Evolutionary conservation across 2,888 invertebrate species (phyloP).

Genomic region (Amorpha juglandis): DNA sequence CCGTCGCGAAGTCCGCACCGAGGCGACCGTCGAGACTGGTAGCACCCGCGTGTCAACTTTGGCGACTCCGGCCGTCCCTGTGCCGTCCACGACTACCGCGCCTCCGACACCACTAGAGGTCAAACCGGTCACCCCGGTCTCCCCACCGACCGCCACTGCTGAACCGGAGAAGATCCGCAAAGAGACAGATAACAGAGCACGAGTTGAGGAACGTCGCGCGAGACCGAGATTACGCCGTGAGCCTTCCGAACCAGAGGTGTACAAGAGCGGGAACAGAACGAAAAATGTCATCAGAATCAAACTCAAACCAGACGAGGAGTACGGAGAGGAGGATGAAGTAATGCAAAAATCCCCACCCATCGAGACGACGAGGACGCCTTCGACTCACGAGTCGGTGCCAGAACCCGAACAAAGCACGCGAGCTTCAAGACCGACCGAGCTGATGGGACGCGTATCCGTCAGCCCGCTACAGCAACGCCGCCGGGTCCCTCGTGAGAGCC

Average conservation of each 20-base stretch:
- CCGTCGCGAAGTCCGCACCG: conserved; percentile 15
- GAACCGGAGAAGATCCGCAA: conserved; percentile 64
- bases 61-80: conserved; percentile 28
- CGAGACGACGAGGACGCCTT: conserved; percentile 53
- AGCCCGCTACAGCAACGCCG: conserved; percentile 41
- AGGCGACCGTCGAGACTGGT: conserved; percentile 29
- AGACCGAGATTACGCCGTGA: conserved; percentile 61
- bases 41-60: conserved; percentile 35
- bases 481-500: conserved; percentile 51
- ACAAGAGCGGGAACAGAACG: conserved; percentile 59
- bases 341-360: conserved; percentile 33
- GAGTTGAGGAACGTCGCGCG: conserved; percentile 61
- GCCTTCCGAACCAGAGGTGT: conserved; percentile 68
- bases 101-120: conserved; percentile 35
- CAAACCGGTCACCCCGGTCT: conserved; percentile 32
- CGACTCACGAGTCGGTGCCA: conserved; percentile 84
- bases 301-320: conserved; percentile 90
- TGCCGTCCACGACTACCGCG: conserved; percentile 36
- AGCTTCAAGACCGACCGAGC: conserved; percentile 68
- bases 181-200: conserved; percentile 61
- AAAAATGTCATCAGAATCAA: conserved; percentile 85
- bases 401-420: conserved; percentile 67
- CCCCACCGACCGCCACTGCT: conserved; percentile 33
- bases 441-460: conserved; percentile 59
- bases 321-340: conserved; percentile 79